Evolutionary conservation across 1,140 invertebrate genomes (phyloP).

Genomic region (Medauroidea extradentata): DNA sequence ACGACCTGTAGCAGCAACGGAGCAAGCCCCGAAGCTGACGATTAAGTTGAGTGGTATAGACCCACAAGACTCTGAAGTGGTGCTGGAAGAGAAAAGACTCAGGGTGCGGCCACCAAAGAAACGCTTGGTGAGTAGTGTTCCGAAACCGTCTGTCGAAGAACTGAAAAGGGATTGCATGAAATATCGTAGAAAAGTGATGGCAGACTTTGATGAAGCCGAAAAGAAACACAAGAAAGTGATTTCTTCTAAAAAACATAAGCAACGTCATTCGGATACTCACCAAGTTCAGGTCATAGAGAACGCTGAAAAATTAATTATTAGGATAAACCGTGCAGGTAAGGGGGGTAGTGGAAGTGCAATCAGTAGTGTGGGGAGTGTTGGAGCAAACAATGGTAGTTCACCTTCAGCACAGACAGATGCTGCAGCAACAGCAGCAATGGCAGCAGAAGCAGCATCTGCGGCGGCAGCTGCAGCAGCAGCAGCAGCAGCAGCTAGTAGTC

Average conservation of each 20-base stretch:
- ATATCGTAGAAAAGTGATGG: slow-evolving; percentile 75
- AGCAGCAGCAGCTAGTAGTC: too few species aligned
- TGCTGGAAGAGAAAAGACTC: slow-evolving; percentile 37
- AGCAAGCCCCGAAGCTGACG: slow-evolving; percentile 67
- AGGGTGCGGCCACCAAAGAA: slow-evolving; percentile 76
- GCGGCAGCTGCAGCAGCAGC: too few species aligned
- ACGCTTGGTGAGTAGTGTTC: slow-evolving; percentile 54
- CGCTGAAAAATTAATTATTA: slow-evolving; percentile 25
- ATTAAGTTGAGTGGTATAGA: slow-evolving; percentile 62
- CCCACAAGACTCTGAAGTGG: slow-evolving; percentile 12
- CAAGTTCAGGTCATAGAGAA: slow-evolving; percentile 55
- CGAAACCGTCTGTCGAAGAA: slow-evolving; percentile 67
- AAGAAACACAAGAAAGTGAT: slow-evolving; percentile 49
- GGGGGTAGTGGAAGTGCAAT: neutral
- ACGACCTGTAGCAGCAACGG: slow-evolving; percentile 10
- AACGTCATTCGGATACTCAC: slow-evolving; percentile 29
- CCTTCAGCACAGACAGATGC: too few species aligned
- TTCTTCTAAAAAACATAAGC: slow-evolving; percentile 35
- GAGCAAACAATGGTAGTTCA: neutral
- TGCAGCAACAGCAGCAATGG: too few species aligned
- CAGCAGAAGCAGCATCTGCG: too few species aligned
- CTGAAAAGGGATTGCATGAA: slow-evolving; percentile 81
- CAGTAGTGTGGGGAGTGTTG: neutral
- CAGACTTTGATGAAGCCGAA: slow-evolving; percentile 68
- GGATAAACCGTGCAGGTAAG: slow-evolving; percentile 19